Conservation (phyloP, 35 echinoderm and acorn worm species). For the Acanthaster planci region DNA sequence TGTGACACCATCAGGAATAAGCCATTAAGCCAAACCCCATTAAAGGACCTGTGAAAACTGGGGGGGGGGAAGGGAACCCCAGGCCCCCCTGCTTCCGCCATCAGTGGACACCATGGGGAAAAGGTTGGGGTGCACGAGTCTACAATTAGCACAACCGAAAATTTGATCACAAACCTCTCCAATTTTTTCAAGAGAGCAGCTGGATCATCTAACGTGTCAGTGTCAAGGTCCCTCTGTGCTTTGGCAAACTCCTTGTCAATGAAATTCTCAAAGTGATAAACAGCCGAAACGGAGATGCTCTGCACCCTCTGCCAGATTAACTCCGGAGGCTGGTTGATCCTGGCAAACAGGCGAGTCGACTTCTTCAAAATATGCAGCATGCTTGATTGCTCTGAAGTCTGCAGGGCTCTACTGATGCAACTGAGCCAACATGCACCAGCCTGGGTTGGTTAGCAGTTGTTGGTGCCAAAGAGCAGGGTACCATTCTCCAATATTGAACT, state of each 20-base stretch:
- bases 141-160: not conserved
- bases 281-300: not conserved
- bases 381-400: no score
- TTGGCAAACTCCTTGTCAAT: slow-evolving; percentile 16
- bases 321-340: not conserved
- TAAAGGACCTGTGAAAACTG: no score
- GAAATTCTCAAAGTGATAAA: not conserved
- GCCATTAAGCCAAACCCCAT: no score
- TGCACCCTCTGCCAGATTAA: not conserved
- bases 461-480: no score
- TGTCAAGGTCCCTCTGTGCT: not conserved
- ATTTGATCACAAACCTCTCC: not conserved
- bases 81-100: not conserved
- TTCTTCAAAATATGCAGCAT: no score
- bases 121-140: not conserved
- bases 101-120: not conserved
- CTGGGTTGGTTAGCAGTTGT: no score
- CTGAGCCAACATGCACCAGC: no score
- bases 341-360: no score
- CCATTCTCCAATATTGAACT: no score
- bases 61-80: no score
- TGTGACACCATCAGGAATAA: no score
- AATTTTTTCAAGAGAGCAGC: not conserved
- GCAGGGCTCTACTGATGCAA: no score
- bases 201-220: slow-evolving; percentile 21